phyloP scores from a whole-genome alignment of 1,140 invertebrate species.

The Drosophila sp. region DNA sequence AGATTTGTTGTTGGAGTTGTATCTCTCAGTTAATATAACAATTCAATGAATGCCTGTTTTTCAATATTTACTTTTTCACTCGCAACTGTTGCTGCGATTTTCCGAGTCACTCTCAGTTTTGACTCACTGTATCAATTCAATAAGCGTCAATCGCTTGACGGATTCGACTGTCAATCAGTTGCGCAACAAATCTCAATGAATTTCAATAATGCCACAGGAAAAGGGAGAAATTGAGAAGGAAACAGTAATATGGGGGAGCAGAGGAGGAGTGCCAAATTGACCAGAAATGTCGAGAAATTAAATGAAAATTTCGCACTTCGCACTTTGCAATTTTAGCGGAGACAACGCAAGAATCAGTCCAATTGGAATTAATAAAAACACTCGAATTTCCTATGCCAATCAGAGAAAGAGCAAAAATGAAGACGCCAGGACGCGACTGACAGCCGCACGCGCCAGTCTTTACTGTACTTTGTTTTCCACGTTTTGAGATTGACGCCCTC shows the following conservation, averaged over 20 bases:
- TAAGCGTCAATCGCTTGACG: slow-evolving; percentile 71
- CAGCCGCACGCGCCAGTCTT: slow-evolving; percentile 66
- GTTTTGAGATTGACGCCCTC: slow-evolving; percentile 41
- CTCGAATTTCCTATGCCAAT: slow-evolving; percentile 80
- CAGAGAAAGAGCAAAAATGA: slow-evolving; percentile 48
- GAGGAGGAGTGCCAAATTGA: slow-evolving; percentile 43
- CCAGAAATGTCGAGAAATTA: slow-evolving; percentile 40
- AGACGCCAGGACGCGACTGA: slow-evolving; percentile 40
- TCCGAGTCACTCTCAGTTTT: background rate
- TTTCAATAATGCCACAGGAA: slow-evolving; percentile 69
- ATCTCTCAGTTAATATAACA: background rate
- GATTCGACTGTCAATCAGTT: slow-evolving; percentile 68
- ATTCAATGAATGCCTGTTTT: slow-evolving; percentile 11
- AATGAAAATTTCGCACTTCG: slow-evolving; percentile 55
- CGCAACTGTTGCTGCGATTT: slow-evolving; percentile 49
- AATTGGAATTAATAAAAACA: slow-evolving; percentile 80
- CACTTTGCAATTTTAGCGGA: slow-evolving; percentile 31
- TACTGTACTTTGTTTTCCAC: slow-evolving; percentile 67
- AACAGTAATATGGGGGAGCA: slow-evolving; percentile 17
- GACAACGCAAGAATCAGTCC: slow-evolving; percentile 16
- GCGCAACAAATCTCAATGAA: slow-evolving; percentile 69
- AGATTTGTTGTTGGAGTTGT: background rate
- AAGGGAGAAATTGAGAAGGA: slow-evolving; percentile 43
- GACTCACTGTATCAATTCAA: slow-evolving; percentile 61
- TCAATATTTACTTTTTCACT: background rate